Evolutionary conservation across 2,113 vertebrate genomes (phyloP).

Genomic region (Antigone vipio): DNA sequence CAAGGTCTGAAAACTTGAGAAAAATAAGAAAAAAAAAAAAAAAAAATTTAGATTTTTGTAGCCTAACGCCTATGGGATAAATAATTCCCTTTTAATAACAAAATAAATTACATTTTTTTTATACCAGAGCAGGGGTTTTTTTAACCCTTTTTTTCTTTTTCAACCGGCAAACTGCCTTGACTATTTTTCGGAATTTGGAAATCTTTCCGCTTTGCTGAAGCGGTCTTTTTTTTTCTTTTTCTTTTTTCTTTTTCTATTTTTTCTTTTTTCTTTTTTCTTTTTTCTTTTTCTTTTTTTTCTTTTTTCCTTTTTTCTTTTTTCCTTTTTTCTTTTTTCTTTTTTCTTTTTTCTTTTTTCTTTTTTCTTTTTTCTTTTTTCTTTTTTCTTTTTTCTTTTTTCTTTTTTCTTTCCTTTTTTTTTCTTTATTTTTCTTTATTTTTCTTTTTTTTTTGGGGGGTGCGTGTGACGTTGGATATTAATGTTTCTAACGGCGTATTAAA

Average conservation of each 20-base stretch:
- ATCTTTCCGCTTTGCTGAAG: too few species aligned
- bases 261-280: neutral
- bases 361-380: neutral
- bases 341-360: neutral
- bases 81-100: neutral
- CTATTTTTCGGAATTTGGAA: neutral
- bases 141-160: too few species aligned
- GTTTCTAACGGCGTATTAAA: neutral
- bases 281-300: neutral
- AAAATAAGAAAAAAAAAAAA: neutral
- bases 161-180: too few species aligned
- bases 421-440: too few species aligned
- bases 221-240: neutral
- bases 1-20: slow-evolving; percentile 67
- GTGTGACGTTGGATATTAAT: fast-evolving
- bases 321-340: neutral
- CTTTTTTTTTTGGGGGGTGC: too few species aligned
- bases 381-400: neutral
- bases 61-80: neutral
- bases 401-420: neutral
- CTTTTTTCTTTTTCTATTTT: too few species aligned
- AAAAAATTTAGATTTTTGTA: too few species aligned
- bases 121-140: neutral
- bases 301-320: neutral
- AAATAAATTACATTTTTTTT: neutral